Base-by-base conservation (phyloP, 2,888 invertebrate species). In the Chloromyia formosa region DNA sequence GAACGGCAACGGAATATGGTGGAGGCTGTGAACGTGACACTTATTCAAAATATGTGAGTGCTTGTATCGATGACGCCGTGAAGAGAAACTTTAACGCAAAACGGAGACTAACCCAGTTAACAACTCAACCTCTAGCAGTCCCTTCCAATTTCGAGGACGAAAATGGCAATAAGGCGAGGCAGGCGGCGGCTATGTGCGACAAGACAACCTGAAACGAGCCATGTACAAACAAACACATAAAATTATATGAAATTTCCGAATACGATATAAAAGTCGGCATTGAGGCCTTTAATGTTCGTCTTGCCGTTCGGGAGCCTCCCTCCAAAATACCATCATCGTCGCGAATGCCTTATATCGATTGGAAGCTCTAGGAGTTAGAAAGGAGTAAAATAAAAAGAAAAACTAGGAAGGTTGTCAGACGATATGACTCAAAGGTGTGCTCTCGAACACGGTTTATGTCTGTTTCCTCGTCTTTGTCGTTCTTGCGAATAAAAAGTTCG, bases 211-310 rank as follows among this genome's bases (percentile, higher is more conserved):
- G 22, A 66, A 66, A 53, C 71, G 71, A 71, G 71, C 35, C 54
- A 74, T 64, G 73, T 40, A 74, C 64, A 68, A 66, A 72, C 72
- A 60, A 60, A 74, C 58, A 66, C 54, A 74, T 74, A 66, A 74
- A 74, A 74, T 74, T 74, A 74, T 74, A 74, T 66, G 74, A 66
- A 74, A 66, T 74, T 66, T 74, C 66, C 74, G 74, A 66, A 73
- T 74, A 20, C 74, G 74, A 74, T 64, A 74, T 74, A 74, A 64
- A 74, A 74, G 53, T 74, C 74, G 74, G 20, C 66, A 74, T 74
- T 60, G 74, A 74, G 66, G 66, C 64, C 74, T 54, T 62, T 64
- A 74, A 74, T 54, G 64, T 74, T 45, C 73, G 54, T 35, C 35
- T 16, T 54, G n/a, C 16, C 54, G 71, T 56, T 71, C 35, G 12